These are phyloP conservation scores for Tenthredo notha DNA, from an alignment of 2,888 invertebrate genomes.

Conservation along the genomic window DNA sequence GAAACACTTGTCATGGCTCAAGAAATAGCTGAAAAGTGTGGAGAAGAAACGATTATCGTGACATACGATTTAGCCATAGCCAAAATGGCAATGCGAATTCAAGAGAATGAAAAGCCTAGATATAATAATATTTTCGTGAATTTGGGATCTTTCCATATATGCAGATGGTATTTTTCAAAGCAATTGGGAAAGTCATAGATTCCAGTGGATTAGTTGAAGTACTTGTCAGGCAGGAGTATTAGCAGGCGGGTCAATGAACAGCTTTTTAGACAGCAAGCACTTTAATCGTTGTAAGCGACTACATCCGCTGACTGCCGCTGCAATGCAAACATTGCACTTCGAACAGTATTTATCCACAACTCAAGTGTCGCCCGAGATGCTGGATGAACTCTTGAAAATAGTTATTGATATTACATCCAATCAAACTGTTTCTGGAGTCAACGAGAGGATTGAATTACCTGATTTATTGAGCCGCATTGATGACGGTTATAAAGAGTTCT, in stretches of 20 bases:
- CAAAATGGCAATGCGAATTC: constrained; percentile 65
- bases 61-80: constrained; percentile 72
- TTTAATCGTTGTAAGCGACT: constrained; percentile 72
- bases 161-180: constrained; percentile 70
- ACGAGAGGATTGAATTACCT: constrained; percentile 62
- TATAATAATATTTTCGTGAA: constrained; percentile 68
- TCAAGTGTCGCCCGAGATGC: constrained; percentile 55
- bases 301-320: constrained; percentile 66
- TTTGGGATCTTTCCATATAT: constrained; percentile 68
- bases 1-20: constrained; percentile 64
- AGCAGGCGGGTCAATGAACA: constrained; percentile 68
- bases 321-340: constrained; percentile 69
- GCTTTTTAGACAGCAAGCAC: constrained; percentile 71
- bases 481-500: constrained; percentile 62
- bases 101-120: constrained; percentile 62
- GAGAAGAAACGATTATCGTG: constrained; percentile 64
- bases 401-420: constrained; percentile 60
- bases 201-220: constrained; percentile 68
- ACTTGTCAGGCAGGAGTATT: constrained; percentile 68
- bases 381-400: constrained; percentile 60
- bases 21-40: constrained; percentile 65
- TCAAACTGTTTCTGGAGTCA: constrained; percentile 54
- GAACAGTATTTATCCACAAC: constrained; percentile 63
- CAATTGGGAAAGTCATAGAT: constrained; percentile 70
- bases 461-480: constrained; percentile 60